These are phyloP conservation scores for Uropetala carovei DNA, from an alignment of 2,888 invertebrate species.

Conservation along the genomic window DNA sequence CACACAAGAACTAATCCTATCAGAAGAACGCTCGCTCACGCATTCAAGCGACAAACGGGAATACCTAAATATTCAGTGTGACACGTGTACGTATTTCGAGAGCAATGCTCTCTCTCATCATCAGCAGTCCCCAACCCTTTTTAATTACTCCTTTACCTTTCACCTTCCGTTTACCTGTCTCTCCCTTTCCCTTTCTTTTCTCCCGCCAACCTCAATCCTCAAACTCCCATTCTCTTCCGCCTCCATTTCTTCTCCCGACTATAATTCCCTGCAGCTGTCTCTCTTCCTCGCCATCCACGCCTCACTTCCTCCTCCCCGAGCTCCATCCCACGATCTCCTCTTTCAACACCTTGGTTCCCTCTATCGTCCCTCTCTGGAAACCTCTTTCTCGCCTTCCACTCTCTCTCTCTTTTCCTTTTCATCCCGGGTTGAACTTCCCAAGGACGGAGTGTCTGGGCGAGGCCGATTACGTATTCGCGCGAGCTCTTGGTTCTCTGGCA, in stretches of 20 bases:
- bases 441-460: neutral
- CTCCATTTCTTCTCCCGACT: neutral
- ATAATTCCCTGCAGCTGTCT: neutral
- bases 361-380: neutral
- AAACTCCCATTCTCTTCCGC: neutral
- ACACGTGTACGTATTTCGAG: too few relatives aligned
- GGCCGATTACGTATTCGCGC: neutral
- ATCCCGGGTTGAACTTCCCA: neutral
- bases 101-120: too few relatives aligned
- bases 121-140: too few relatives aligned
- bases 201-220: neutral
- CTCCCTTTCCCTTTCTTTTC: neutral
- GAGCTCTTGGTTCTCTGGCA: neutral
- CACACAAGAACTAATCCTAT: too few relatives aligned
- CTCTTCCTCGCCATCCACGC: neutral
- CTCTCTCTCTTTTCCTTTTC: neutral
- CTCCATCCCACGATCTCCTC: neutral
- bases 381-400: too few relatives aligned
- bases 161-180: neutral
- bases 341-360: neutral
- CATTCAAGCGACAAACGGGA: too few relatives aligned
- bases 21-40: too few relatives aligned
- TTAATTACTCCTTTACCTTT: neutral
- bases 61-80: too few relatives aligned
- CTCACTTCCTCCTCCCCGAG: neutral